phyloP scores from a whole-genome alignment of 2,113 vertebrate species.

The Mus spicilegus region DNA sequence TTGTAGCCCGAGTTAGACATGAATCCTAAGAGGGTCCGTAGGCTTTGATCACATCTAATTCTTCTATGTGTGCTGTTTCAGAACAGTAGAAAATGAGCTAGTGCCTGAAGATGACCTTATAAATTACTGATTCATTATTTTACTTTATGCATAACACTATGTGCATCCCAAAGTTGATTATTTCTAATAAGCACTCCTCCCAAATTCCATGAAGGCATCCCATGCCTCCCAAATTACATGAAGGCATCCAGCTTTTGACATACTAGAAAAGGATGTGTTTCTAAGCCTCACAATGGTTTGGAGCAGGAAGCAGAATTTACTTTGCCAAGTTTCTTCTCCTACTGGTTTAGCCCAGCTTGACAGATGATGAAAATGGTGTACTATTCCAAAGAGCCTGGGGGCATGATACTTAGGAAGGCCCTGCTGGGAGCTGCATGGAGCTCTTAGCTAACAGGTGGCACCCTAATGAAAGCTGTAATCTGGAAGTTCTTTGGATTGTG shows the following conservation, averaged over 20 bases:
- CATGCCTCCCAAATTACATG: neutral
- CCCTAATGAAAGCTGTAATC: neutral
- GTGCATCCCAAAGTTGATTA: neutral
- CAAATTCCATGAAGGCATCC: neutral
- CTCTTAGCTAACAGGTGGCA: conserved; percentile 30
- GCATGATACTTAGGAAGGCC: neutral
- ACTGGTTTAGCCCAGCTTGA: neutral
- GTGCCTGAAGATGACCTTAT: neutral
- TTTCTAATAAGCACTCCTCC: neutral
- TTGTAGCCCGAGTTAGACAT: neutral
- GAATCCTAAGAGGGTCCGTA: neutral
- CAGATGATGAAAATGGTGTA: conserved; percentile 7
- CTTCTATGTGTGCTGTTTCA: neutral
- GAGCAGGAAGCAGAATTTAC: neutral
- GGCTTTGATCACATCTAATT: neutral
- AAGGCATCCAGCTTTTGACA: neutral
- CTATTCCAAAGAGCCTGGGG: neutral
- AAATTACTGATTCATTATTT: neutral
- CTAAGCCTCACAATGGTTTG: neutral
- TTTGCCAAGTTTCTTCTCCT: conserved; percentile 25
- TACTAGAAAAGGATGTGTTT: neutral
- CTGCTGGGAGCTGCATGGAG: neutral
- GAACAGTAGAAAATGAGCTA: neutral
- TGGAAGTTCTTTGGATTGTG: neutral
- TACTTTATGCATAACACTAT: neutral